Evolutionary conservation across 2,113 vertebrate species (phyloP), one percentile per base, ranked within the genome.

Genomic region (Plectropomus leopardus): DNA sequence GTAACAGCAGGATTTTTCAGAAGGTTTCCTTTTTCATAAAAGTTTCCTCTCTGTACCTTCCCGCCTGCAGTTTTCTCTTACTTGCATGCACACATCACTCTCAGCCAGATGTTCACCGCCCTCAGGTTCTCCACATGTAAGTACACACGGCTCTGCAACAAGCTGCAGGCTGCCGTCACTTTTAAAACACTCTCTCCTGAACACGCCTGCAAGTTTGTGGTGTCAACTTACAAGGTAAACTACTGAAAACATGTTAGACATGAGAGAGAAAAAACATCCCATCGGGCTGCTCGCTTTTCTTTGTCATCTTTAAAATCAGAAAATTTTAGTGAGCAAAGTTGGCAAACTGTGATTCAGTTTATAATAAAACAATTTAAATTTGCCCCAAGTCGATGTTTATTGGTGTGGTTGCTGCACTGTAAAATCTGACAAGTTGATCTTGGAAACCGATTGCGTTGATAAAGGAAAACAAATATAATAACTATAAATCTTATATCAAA

Each of bases 141-240:
- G 44, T 19, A 50, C 61, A 54, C 44, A 34, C 44, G 4, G 1
- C 65, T 17, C 13, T 24, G 73, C 3, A 45, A 58, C 53, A 54
- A 55, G 65, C 15, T 68, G 23, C 21, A 55, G 57, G 57, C 64
- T 50, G 77, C 63, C 40, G 53, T 66, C 79, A 44, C 80, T 61
- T n/a, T 72, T 78, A 58, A 75, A 83, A 73, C 65, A 42, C 58
- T 72, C 76, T 76, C 81, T 76, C 32, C 55, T 68, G 70, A 15
- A 53, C 72, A 81, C 51, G 73, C 83, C 74, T 85, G 82, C 66
- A 72, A 72, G 30, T 75, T 23, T 54, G 24, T 57, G 92, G 93
- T 89, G 89, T 92, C 93, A 59, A 1, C 24, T 94, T 92, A 89
- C 92, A 86, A 71, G 17, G 13, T 63, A 5, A 6, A n/a, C 23